Conservation (phyloP, 2,888 invertebrate genomes). For the Drosophila colorata region DNA sequence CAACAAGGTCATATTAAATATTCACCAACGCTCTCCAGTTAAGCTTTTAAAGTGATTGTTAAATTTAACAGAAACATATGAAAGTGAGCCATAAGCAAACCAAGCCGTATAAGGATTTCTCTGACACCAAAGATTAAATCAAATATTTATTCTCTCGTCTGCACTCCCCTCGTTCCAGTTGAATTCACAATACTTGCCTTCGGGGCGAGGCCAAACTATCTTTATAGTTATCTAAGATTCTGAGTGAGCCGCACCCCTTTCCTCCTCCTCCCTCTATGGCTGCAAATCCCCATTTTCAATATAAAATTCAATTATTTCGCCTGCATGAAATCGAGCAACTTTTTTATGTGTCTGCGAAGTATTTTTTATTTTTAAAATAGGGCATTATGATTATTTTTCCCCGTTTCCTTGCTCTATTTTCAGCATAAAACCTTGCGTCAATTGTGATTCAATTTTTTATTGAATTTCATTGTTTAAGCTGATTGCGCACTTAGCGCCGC, state of each 20-base stretch:
- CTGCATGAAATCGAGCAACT: slow-evolving; percentile 7
- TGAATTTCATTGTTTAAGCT: slow-evolving; percentile 63
- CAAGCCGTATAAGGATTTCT: slow-evolving; percentile 5
- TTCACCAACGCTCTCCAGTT: not conserved
- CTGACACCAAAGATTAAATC: slow-evolving; percentile 19
- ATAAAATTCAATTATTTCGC: slow-evolving; percentile 67
- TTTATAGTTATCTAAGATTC: slow-evolving; percentile 9
- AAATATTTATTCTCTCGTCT: slow-evolving; percentile 36
- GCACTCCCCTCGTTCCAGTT: slow-evolving; percentile 35
- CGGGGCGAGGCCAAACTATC: slow-evolving; percentile 13
- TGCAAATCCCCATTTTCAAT: slow-evolving; percentile 33
- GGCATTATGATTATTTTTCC: too few relatives aligned
- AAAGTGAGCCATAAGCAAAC: not conserved
- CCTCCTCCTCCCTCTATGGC: not conserved
- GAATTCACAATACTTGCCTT: slow-evolving; percentile 36
- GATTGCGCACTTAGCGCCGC: slow-evolving; percentile 55
- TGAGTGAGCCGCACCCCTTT: not conserved
- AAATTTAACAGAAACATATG: not conserved
- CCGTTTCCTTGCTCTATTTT: slow-evolving; percentile 4
- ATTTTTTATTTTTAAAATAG: not conserved
- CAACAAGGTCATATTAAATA: not conserved
- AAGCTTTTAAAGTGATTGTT: not conserved
- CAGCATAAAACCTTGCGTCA: not conserved
- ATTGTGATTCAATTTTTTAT: slow-evolving; percentile 41
- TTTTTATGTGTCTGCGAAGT: slow-evolving; percentile 23